Percentiles rank a stretch among this genome's conserved stretches.
phyloP scores from a whole-genome alignment of 1,140 invertebrate genomes.

The Dinothrombium tinctorium region DNA sequence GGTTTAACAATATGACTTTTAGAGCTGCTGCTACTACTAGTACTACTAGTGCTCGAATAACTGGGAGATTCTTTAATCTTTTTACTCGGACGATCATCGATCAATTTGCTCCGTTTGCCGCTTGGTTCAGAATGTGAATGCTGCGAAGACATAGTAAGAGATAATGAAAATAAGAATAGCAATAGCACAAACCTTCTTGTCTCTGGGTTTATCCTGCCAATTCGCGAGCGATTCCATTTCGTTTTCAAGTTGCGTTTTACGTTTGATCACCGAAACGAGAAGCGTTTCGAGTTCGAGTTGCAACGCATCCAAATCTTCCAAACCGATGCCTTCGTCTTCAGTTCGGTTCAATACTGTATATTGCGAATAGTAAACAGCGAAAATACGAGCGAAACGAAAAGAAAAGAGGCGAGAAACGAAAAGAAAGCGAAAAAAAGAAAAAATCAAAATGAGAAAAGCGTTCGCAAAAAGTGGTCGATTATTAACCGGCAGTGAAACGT shows the following conservation, averaged over 20 bases:
- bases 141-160: background rate
- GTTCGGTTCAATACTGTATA: conserved; percentile 28
- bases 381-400: too few relatives aligned
- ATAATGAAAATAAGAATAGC: background rate
- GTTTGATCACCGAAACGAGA: conserved; percentile 48
- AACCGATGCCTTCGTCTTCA: conserved; percentile 33
- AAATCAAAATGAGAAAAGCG: too few relatives aligned
- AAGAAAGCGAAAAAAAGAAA: too few relatives aligned
- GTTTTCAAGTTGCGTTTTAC: conserved; percentile 43
- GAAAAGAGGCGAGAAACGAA: too few relatives aligned
- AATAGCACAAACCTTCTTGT: background rate
- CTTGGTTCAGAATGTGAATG: background rate
- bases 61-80: conserved; percentile 5
- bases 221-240: conserved; percentile 26
- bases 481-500: conserved; percentile 22
- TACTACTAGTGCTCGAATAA: background rate
- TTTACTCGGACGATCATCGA: background rate
- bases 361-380: too few relatives aligned
- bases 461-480: too few relatives aligned
- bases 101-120: conserved; percentile 1
- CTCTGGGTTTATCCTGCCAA: conserved; percentile 3
- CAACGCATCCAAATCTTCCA: conserved; percentile 60
- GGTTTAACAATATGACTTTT: background rate
- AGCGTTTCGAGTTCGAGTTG: conserved; percentile 69
- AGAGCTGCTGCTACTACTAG: background rate